Conservation (phyloP, 1,140 invertebrate species). For the Drosophila punjabiensis region DNA sequence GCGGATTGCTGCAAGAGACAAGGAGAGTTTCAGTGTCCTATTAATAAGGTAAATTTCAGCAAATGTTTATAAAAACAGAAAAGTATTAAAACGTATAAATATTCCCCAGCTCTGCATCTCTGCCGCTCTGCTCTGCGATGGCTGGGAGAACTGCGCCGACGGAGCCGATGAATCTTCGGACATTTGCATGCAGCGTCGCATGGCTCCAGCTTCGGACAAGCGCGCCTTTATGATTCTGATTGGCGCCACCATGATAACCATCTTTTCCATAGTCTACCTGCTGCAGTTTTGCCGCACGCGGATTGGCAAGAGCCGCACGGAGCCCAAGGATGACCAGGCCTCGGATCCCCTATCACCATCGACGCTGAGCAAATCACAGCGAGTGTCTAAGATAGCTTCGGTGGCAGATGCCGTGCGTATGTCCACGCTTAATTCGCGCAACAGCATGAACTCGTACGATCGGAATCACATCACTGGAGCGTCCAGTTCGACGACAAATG, state of each 20-base stretch:
- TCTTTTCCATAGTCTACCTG: slow-evolving; percentile 85
- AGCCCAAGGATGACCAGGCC: slow-evolving; percentile 87
- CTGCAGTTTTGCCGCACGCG: slow-evolving; percentile 86
- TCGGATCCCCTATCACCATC: slow-evolving; percentile 87
- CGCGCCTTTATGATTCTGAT: slow-evolving; percentile 86
- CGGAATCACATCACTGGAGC: slow-evolving; percentile 93
- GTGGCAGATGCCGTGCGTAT: slow-evolving; percentile 88
- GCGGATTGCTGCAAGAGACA: slow-evolving; percentile 87
- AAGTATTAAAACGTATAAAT: neutral
- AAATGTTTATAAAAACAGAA: neutral
- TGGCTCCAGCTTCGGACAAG: slow-evolving; percentile 85
- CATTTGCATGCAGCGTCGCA: slow-evolving; percentile 86
- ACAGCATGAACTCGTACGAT: slow-evolving; percentile 90
- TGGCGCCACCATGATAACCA: slow-evolving; percentile 85
- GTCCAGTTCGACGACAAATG: slow-evolving; percentile 90
- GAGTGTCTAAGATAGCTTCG: slow-evolving; percentile 85
- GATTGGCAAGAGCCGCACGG: slow-evolving; percentile 85
- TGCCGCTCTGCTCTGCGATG: slow-evolving; percentile 88
- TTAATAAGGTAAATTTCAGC: slow-evolving; percentile 81
- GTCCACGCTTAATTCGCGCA: slow-evolving; percentile 88
- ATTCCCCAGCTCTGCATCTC: slow-evolving; percentile 87
- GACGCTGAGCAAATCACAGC: slow-evolving; percentile 85
- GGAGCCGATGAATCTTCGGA: slow-evolving; percentile 90
- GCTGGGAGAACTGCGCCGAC: slow-evolving; percentile 90
- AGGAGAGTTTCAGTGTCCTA: slow-evolving; percentile 89